These are phyloP conservation scores for Steatocranus sp. DNA, from an alignment of 2,797 vertebrate genomes.

Conservation along the genomic window DNA sequence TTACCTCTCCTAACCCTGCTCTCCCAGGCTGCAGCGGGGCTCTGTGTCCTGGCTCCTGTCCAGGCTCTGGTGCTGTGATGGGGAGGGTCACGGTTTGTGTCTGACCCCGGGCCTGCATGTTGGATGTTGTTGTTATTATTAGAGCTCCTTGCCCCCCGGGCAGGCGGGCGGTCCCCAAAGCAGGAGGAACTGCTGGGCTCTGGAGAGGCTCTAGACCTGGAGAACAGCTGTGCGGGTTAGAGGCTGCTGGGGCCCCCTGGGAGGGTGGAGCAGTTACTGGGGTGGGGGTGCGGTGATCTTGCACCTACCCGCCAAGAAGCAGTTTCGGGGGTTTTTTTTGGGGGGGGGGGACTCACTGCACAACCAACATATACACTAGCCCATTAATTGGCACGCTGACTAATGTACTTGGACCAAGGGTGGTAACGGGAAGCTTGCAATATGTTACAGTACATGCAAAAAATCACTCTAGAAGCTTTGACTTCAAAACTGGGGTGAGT, in stretches of 20 bases:
- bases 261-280: not conserved
- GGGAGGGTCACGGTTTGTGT: slow-evolving; percentile 75
- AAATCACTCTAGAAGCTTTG: not conserved
- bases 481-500: not conserved
- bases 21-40: slow-evolving; percentile 57
- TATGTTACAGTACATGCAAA: not conserved
- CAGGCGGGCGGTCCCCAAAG: slow-evolving; percentile 73
- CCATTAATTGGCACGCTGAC: not conserved
- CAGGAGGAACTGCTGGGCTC: slow-evolving; percentile 65
- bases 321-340: not conserved
- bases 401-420: not conserved
- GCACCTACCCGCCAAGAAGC: slow-evolving; percentile 51
- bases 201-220: slow-evolving; percentile 75
- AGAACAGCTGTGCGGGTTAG: slow-evolving; percentile 78
- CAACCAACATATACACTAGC: not conserved
- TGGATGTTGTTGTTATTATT: slow-evolving; percentile 98
- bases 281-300: not conserved
- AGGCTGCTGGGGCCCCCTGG: slow-evolving; percentile 52
- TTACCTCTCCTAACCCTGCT: slow-evolving; percentile 17
- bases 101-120: slow-evolving; percentile 83
- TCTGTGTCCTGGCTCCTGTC: slow-evolving; percentile 78
- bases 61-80: slow-evolving; percentile 81
- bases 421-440: not conserved
- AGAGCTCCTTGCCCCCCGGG: slow-evolving; percentile 79
- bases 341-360: slow-evolving; percentile 13